Conservation (phyloP, 2,113 vertebrate genomes). For the Rhinolophus ferrumequinum region DNA sequence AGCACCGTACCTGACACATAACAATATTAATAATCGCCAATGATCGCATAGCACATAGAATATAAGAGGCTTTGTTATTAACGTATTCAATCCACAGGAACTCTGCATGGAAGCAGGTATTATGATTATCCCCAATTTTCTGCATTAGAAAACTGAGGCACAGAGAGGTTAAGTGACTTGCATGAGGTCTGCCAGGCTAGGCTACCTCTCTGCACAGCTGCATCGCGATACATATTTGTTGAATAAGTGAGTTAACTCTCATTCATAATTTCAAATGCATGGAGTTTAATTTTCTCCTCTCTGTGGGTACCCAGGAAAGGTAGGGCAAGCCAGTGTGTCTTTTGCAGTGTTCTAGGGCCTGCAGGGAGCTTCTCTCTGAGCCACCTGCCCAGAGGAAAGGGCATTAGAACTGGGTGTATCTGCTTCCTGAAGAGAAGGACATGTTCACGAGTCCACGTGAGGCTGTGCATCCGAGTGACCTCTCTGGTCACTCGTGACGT, state of each 20-base stretch:
- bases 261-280: background rate
- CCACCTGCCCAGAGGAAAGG: background rate
- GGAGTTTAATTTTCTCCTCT: background rate
- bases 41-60: background rate
- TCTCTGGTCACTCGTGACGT: background rate
- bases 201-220: background rate
- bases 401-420: background rate
- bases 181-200: background rate
- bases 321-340: background rate
- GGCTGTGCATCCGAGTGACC: background rate
- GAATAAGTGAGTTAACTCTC: background rate
- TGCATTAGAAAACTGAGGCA: slow-evolving; percentile 31
- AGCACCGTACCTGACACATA: background rate
- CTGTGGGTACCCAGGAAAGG: background rate
- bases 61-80: background rate
- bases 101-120: slow-evolving; percentile 36
- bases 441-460: too few relatives aligned
- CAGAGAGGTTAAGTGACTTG: background rate
- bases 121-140: background rate
- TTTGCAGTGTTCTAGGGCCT: background rate
- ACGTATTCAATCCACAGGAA: slow-evolving; percentile 40
- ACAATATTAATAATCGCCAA: background rate
- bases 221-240: background rate
- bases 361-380: background rate
- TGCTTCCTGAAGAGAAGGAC: background rate